A percentile compares a stretch with the other conserved stretches of the same genome.
Evolutionary conservation across 2,797 vertebrate genomes (phyloP).

Genomic region (Falco berigora): DNA sequence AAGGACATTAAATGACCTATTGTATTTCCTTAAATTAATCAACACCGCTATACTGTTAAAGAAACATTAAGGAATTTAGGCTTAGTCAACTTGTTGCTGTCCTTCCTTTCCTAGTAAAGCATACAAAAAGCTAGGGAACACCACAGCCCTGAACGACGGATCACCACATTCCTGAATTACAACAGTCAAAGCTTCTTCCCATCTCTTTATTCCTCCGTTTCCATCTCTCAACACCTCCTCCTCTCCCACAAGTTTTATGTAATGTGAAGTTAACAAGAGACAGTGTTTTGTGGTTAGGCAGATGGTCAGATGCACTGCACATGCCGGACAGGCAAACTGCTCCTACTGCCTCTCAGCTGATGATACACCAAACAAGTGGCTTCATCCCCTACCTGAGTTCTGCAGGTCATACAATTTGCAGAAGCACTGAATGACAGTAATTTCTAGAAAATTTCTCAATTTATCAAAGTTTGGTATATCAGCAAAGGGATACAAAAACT

Average conservation of each 20-base stretch:
- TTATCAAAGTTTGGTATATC: not conserved
- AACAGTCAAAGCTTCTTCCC: not conserved
- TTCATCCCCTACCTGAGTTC: not conserved
- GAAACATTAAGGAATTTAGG: not conserved
- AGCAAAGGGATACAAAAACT: not conserved
- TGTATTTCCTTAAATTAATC: not conserved
- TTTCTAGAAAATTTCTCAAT: not conserved
- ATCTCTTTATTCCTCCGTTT: not conserved
- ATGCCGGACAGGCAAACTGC: not conserved
- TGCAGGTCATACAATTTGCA: not conserved
- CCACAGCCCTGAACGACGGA: not conserved
- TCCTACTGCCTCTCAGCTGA: not conserved
- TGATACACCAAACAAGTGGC: not conserved
- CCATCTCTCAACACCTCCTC: not conserved
- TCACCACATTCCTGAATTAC: not conserved
- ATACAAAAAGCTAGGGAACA: not conserved
- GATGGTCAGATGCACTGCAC: not conserved
- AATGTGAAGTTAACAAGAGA: not conserved
- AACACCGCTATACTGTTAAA: not conserved
- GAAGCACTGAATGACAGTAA: not conserved
- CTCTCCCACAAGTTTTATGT: not conserved
- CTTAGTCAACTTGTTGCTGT: not conserved
- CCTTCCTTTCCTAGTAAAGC: not conserved
- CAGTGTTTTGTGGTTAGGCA: not conserved
- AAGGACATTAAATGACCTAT: not conserved